Percentiles rank a stretch among this genome's conserved stretches.
Conservation (phyloP, 2,888 invertebrate genomes). For the Aleiodes testaceus region DNA sequence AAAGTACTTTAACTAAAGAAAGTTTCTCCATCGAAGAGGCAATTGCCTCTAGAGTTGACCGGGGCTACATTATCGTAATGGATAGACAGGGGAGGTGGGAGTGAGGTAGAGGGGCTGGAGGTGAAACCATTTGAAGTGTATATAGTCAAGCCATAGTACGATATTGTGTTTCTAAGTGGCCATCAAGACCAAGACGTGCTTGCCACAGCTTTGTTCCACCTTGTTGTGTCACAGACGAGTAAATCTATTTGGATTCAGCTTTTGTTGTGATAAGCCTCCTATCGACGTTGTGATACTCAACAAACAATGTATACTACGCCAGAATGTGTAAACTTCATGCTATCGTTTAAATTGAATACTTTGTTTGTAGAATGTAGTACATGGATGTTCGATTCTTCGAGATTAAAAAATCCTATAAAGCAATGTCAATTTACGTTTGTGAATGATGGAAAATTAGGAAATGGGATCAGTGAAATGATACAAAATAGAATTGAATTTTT, state of each 20-base stretch:
- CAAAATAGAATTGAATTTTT: too few relatives aligned
- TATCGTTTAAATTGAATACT: constrained; percentile 14
- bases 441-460: too few relatives aligned
- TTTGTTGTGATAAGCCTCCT: constrained; percentile 26
- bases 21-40: constrained; percentile 35
- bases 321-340: constrained; percentile 25
- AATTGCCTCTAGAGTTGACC: constrained; percentile 37
- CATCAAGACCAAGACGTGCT: constrained; percentile 51
- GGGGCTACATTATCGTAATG: constrained; percentile 43
- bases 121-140: constrained; percentile 23
- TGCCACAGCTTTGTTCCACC: constrained; percentile 21
- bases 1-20: constrained; percentile 6
- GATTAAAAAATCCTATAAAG: too few relatives aligned
- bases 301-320: constrained; percentile 13
- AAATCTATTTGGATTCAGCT: constrained; percentile 18
- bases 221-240: constrained; percentile 23
- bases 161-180: constrained; percentile 53
- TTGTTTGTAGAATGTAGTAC: neutral
- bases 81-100: neutral
- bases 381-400: neutral
- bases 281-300: constrained; percentile 26
- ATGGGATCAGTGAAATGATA: too few relatives aligned
- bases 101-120: neutral
- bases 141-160: constrained; percentile 39
- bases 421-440: too few relatives aligned